Evolutionary conservation across 2,888 invertebrate species (phyloP).

Genomic region (Lottia scabra): DNA sequence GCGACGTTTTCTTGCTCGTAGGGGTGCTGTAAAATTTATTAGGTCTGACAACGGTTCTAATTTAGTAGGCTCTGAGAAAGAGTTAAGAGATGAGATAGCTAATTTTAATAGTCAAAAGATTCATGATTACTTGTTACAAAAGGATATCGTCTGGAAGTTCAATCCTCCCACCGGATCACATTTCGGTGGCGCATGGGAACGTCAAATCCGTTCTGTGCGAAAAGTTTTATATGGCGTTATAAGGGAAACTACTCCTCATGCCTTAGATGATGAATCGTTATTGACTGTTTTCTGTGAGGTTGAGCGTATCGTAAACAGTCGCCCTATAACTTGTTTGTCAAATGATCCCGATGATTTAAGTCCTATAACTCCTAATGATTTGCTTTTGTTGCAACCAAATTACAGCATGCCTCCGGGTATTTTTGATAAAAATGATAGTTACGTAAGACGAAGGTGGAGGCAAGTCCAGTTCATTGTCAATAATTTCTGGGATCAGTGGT

Average conservation of each 20-base stretch:
- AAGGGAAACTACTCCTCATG: no score
- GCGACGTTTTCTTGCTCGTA: background rate
- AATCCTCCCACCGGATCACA: constrained; percentile 5
- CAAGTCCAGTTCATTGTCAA: constrained; percentile 34
- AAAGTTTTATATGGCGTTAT: no score
- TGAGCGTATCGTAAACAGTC: constrained; percentile 27
- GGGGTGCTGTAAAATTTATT: background rate
- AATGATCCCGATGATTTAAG: no score
- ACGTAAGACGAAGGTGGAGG: constrained; percentile 28
- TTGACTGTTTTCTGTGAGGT: constrained; percentile 30
- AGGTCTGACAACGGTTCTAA: constrained; percentile 3
- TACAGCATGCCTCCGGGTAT: constrained; percentile 25
- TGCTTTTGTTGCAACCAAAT: constrained; percentile 17
- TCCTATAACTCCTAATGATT: constrained; percentile 33
- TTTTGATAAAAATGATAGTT: constrained; percentile 26
- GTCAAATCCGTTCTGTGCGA: no score
- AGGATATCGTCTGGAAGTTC: constrained; percentile 1
- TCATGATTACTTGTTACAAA: background rate
- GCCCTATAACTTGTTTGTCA: constrained; percentile 26
- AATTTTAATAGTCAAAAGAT: background rate
- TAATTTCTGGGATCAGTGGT: constrained; percentile 28
- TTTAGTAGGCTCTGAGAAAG: constrained; percentile 6
- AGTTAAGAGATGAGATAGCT: background rate
- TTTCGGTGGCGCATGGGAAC: no score
- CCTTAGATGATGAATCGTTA: constrained; percentile 30